phyloP scores from a whole-genome alignment of 2,888 invertebrate species.

The Tholera decimalis region DNA sequence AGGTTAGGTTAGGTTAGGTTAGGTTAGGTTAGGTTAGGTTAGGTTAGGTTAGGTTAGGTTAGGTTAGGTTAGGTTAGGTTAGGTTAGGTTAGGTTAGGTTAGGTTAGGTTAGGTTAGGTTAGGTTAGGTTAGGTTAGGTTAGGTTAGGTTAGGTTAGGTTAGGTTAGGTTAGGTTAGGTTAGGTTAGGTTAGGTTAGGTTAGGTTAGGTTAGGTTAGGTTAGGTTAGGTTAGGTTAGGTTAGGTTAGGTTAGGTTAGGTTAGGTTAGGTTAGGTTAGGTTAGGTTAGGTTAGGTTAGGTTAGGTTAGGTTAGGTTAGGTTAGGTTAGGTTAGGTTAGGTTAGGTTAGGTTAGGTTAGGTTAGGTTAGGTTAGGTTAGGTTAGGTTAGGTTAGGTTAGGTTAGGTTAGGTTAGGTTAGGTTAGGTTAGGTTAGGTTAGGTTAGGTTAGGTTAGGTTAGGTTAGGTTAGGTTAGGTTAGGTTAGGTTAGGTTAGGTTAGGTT shows the following conservation, averaged over 20 bases:
- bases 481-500: constrained; percentile 58
- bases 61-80: constrained; percentile 45
- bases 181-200: constrained; percentile 3
- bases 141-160: constrained; percentile 4
- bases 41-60: constrained; percentile 44
- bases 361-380: constrained; percentile 50
- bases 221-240: constrained; percentile 13
- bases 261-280: not conserved
- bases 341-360: constrained; percentile 50
- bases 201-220: constrained; percentile 8
- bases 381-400: constrained; percentile 55
- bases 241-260: constrained; percentile 1
- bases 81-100: constrained; percentile 46
- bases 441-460: constrained; percentile 59
- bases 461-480: too few relatives aligned
- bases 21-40: constrained; percentile 42
- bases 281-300: constrained; percentile 1
- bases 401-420: constrained; percentile 57
- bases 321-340: constrained; percentile 51
- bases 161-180: constrained; percentile 1
- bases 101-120: constrained; percentile 40
- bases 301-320: constrained; percentile 46
- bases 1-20: too few relatives aligned
- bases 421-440: constrained; percentile 56
- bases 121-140: constrained; percentile 42